These are phyloP conservation scores for Pterocles gutturalis DNA, from an alignment of 2,113 vertebrate species.

Conservation along the genomic window DNA sequence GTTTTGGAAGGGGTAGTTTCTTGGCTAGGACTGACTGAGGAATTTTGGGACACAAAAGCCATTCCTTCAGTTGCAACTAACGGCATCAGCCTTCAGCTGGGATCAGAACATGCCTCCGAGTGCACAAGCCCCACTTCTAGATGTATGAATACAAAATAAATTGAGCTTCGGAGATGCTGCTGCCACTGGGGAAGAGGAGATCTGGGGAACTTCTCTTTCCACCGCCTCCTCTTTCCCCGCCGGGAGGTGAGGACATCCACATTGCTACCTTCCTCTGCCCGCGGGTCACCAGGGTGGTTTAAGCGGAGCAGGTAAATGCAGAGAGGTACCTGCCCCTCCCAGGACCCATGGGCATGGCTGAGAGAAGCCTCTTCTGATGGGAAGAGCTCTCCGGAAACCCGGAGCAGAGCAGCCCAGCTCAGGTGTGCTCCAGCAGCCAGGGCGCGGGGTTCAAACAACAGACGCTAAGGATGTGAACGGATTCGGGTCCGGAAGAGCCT, in stretches of 20 bases:
- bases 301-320: background rate
- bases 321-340: background rate
- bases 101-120: background rate
- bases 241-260: background rate
- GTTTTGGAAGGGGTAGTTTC: background rate
- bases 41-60: background rate
- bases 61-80: background rate
- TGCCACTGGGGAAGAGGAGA: background rate
- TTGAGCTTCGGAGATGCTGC: background rate
- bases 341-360: background rate
- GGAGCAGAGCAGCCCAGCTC: background rate
- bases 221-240: background rate
- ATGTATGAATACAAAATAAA: background rate
- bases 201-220: background rate
- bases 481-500: background rate
- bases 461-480: background rate
- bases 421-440: background rate
- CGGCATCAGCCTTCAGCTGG: background rate
- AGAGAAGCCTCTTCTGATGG: background rate
- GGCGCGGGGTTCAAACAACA: background rate
- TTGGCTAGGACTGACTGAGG: background rate
- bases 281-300: background rate
- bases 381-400: background rate
- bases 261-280: background rate
- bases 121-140: background rate